A percentile compares a stretch with the other conserved stretches of the same genome.
Evolutionary conservation across 2,113 vertebrate genomes (phyloP).

Genomic region (Parus major): DNA sequence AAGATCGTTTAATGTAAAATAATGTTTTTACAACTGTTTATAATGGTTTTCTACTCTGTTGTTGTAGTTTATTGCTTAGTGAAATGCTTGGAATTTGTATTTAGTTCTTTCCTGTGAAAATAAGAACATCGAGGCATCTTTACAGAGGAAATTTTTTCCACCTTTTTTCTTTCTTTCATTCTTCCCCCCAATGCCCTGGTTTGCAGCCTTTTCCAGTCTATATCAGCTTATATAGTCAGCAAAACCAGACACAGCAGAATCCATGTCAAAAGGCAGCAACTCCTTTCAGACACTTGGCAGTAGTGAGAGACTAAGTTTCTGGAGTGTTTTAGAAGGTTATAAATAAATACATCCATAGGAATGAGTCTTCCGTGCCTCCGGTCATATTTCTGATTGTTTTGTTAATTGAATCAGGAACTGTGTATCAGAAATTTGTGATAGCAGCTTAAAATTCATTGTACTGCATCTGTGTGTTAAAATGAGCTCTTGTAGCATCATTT

Average conservation of each 20-base stretch:
- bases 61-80: background rate
- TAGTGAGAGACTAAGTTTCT: background rate
- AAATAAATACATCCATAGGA: background rate
- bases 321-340: background rate
- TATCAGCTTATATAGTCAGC: background rate
- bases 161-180: background rate
- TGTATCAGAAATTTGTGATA: background rate
- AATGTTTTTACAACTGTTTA: background rate
- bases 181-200: accelerated
- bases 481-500: background rate
- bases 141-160: background rate
- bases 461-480: background rate
- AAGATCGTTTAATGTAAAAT: background rate
- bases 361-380: accelerated
- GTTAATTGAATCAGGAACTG: background rate
- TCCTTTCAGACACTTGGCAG: background rate
- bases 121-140: background rate
- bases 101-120: background rate
- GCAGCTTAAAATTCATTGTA: background rate
- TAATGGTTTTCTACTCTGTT: background rate
- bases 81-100: background rate
- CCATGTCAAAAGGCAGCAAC: background rate
- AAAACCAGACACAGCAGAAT: background rate
- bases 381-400: background rate
- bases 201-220: background rate